Conservation (phyloP, 2,888 invertebrate genomes). For the Apocheima hispidaria region DNA sequence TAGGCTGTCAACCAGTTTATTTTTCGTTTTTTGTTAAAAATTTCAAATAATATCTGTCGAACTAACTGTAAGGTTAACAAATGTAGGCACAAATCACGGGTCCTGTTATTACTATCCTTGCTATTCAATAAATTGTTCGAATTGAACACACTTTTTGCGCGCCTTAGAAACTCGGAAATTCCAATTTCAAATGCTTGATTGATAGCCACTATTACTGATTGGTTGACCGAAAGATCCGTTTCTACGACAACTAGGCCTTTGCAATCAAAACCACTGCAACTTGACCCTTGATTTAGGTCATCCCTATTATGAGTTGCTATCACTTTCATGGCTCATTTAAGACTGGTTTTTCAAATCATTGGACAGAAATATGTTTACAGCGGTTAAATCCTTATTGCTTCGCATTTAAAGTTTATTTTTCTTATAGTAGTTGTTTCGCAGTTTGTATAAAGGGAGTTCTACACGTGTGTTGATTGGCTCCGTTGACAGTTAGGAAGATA, state of each 20-base stretch:
- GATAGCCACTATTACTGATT: slow-evolving; percentile 69
- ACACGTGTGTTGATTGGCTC: slow-evolving; percentile 81
- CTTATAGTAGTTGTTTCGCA: slow-evolving; percentile 31
- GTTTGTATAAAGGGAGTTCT: slow-evolving; percentile 60
- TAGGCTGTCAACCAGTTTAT: too few relatives aligned
- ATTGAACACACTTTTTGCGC: slow-evolving; percentile 24
- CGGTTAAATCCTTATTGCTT: slow-evolving; percentile 30
- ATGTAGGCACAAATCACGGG: slow-evolving; percentile 18
- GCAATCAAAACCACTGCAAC: slow-evolving; percentile 50
- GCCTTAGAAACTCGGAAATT: slow-evolving; percentile 33
- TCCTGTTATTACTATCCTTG: slow-evolving; percentile 13
- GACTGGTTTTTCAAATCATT: slow-evolving; percentile 53
- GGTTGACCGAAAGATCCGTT: slow-evolving; percentile 65
- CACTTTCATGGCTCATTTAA: slow-evolving; percentile 57
- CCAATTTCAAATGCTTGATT: slow-evolving; percentile 62
- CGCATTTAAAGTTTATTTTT: slow-evolving; percentile 42
- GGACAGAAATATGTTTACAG: slow-evolving; percentile 47
- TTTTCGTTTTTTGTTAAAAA: too few relatives aligned
- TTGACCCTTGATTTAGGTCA: slow-evolving; percentile 48
- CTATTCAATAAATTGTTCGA: slow-evolving; percentile 27
- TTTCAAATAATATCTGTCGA: not conserved
- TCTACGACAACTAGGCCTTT: slow-evolving; percentile 55
- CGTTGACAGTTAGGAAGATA: slow-evolving; percentile 83
- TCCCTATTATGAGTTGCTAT: slow-evolving; percentile 47
- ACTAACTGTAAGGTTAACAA: not conserved